Evolutionary conservation across 2,888 invertebrate genomes (phyloP).

Genomic region (Ichneumoninae sp.): DNA sequence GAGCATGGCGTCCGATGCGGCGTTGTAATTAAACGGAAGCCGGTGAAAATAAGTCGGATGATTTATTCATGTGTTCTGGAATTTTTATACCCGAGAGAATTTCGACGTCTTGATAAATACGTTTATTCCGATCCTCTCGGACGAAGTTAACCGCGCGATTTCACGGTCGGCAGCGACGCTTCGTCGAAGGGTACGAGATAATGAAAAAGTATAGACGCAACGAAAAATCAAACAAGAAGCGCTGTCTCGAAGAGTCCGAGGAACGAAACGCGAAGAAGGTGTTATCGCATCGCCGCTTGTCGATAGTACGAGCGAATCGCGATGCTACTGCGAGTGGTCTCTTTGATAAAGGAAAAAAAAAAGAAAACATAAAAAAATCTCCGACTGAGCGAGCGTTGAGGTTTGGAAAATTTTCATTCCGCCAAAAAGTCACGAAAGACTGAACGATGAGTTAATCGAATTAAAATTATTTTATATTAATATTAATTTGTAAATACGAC

Average conservation of each 20-base stretch:
- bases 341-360: neutral
- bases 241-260: conserved; percentile 15
- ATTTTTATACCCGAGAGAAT: neutral
- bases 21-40: neutral
- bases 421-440: neutral
- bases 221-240: conserved; percentile 50
- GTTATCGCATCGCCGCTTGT: conserved; percentile 27
- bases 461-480: too few species aligned
- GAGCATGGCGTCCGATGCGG: neutral
- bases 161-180: conserved; percentile 28
- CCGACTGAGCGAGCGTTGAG: neutral
- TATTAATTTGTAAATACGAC: neutral
- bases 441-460: neutral
- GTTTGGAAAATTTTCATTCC: conserved; percentile 7
- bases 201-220: conserved; percentile 33
- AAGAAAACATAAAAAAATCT: neutral
- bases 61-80: neutral
- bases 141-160: conserved; percentile 3
- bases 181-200: conserved; percentile 41
- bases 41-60: neutral
- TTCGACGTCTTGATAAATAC: neutral
- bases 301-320: conserved; percentile 17
- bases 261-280: conserved; percentile 33
- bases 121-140: neutral
- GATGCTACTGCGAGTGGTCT: neutral